A percentile compares a stretch with the other conserved stretches of the same genome.
Evolutionary conservation across 2,888 invertebrate genomes (phyloP).

Genomic region (Neria commutata): DNA sequence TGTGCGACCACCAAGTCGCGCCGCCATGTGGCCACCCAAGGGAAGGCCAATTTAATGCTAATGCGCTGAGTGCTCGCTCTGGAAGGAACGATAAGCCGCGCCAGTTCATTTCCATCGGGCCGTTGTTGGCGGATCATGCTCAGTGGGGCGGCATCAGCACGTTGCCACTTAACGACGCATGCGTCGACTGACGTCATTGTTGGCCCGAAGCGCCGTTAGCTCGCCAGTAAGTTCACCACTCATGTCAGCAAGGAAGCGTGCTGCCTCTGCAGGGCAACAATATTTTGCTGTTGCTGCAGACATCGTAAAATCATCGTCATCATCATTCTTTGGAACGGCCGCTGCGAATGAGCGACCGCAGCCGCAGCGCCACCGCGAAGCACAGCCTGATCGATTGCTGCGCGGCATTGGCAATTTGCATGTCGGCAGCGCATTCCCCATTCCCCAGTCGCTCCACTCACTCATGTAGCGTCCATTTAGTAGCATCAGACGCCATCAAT

Average conservation of each 20-base stretch:
- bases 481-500: too few species aligned
- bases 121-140: too few species aligned
- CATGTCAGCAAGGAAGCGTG: too few species aligned
- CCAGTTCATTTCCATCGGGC: too few species aligned
- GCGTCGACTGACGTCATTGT: too few species aligned
- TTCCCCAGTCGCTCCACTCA: neutral
- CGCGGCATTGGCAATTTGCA: neutral
- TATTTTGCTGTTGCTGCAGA: neutral
- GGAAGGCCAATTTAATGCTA: too few species aligned
- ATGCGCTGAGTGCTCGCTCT: too few species aligned
- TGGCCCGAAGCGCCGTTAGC: neutral
- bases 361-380: neutral
- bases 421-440: neutral
- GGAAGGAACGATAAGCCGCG: too few species aligned
- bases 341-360: neutral
- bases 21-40: neutral
- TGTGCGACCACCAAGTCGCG: neutral
- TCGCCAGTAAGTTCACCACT: neutral
- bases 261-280: too few species aligned
- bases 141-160: too few species aligned
- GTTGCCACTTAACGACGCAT: too few species aligned
- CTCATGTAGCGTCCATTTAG: neutral
- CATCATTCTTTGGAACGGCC: neutral
- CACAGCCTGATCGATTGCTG: neutral
- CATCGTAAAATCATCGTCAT: neutral